phyloP scores from a whole-genome alignment of 2,888 invertebrate genomes.

The Dinocampus coccinellae region DNA sequence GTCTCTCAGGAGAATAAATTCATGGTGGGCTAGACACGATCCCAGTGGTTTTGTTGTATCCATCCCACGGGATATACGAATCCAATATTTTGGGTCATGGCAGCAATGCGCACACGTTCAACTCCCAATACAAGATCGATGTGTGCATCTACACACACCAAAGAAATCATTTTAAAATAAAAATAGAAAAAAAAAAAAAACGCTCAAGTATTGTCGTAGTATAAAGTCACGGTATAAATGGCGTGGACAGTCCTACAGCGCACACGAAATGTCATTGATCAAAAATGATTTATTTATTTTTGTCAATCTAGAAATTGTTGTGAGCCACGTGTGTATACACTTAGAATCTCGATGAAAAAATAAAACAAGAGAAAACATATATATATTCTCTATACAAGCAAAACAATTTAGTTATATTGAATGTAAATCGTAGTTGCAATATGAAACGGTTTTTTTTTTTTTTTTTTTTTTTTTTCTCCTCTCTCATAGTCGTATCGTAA shows the following conservation, averaged over 20 bases:
- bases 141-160: not conserved
- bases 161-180: not conserved
- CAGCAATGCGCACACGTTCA: not conserved
- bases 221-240: slow-evolving; percentile 47
- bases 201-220: slow-evolving; percentile 35
- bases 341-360: not conserved
- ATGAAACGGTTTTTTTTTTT: not conserved
- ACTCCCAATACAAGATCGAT: not conserved
- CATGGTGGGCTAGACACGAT: slow-evolving; percentile 25
- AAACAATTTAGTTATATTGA: slow-evolving; percentile 7
- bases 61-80: slow-evolving; percentile 29
- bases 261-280: slow-evolving; percentile 50
- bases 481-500: not conserved
- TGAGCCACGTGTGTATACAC: not conserved
- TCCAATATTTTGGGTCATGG: slow-evolving; percentile 3
- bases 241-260: slow-evolving; percentile 27
- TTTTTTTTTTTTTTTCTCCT: too few species aligned
- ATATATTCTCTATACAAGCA: too few species aligned
- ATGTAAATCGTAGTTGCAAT: not conserved
- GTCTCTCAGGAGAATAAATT: slow-evolving; percentile 24
- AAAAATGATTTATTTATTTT: slow-evolving; percentile 56
- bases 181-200: not conserved
- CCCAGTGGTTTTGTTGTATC: slow-evolving; percentile 1
- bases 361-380: not conserved
- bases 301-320: slow-evolving; percentile 12